Evolutionary conservation across 2,113 vertebrate species (phyloP).

Genomic region (Scytalopus superciliaris): DNA sequence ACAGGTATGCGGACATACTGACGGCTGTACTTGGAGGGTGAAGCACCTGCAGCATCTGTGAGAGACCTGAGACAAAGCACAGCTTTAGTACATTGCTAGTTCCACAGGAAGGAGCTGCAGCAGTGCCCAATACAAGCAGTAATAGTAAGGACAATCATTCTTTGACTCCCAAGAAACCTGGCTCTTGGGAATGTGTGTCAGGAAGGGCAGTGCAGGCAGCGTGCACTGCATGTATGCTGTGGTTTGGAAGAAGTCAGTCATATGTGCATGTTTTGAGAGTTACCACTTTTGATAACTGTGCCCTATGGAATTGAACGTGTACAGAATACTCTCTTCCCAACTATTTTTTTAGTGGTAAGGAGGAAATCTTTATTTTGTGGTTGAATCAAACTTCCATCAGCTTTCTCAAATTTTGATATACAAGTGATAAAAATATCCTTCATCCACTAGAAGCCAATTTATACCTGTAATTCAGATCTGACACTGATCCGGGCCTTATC

Average conservation of each 20-base stretch:
- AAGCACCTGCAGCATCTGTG: constrained; percentile 9
- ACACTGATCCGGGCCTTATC: not conserved
- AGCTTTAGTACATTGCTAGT: not conserved
- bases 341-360: not conserved
- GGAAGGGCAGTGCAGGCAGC: not conserved
- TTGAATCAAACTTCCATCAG: not conserved
- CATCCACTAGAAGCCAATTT: not conserved
- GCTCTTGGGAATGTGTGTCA: not conserved
- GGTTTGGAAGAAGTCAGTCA: not conserved
- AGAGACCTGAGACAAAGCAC: constrained; percentile 52
- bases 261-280: fast-evolving
- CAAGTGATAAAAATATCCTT: not conserved
- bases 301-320: not conserved
- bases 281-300: not conserved
- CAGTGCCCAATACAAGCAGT: not conserved
- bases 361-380: not conserved
- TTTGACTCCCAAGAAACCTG: not conserved
- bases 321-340: not conserved
- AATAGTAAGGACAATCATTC: not conserved
- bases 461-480: not conserved
- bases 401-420: not conserved
- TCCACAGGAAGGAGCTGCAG: not conserved
- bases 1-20: constrained; percentile 60
- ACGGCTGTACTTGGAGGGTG: constrained; percentile 58
- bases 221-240: not conserved